phyloP scores from a whole-genome alignment of 1,140 invertebrate genomes.

The Leptoteleia sp. region DNA sequence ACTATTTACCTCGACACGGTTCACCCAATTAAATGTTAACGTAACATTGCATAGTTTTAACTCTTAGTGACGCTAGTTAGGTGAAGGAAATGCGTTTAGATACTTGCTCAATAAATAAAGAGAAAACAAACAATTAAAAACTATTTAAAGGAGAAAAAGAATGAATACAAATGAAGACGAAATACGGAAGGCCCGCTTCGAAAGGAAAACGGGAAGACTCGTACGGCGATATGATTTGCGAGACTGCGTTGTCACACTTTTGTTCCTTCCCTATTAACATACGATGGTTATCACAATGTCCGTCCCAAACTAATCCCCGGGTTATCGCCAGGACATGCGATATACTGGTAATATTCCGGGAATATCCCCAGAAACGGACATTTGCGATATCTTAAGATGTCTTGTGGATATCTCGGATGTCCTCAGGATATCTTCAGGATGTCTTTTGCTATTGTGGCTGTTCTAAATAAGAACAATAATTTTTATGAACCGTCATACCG shows the following conservation, averaged over 20 bases:
- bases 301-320: too few relatives aligned
- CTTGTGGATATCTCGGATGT: too few relatives aligned
- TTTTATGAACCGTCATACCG: constrained; percentile 19
- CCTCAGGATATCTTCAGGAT: too few relatives aligned
- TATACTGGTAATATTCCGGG: too few relatives aligned
- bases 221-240: constrained; percentile 64
- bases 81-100: constrained; percentile 70
- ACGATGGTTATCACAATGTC: too few relatives aligned
- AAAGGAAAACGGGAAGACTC: constrained; percentile 58
- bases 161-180: too few relatives aligned
- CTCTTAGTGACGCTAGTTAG: constrained; percentile 72
- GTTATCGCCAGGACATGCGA: too few relatives aligned
- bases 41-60: constrained; percentile 69
- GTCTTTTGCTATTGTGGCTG: too few relatives aligned
- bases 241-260: constrained; percentile 30
- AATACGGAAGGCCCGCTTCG: constrained; percentile 48
- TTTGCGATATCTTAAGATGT: too few relatives aligned
- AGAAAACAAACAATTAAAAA: constrained; percentile 25
- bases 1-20: constrained; percentile 58
- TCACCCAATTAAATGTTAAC: constrained; percentile 60
- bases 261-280: too few relatives aligned
- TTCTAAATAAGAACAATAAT: constrained; percentile 25
- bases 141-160: constrained; percentile 29
- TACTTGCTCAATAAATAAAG: constrained; percentile 73
- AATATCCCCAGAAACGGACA: too few relatives aligned